Evolutionary conservation across 2,113 vertebrate species (phyloP).

Genomic region (Notechis scutatus): DNA sequence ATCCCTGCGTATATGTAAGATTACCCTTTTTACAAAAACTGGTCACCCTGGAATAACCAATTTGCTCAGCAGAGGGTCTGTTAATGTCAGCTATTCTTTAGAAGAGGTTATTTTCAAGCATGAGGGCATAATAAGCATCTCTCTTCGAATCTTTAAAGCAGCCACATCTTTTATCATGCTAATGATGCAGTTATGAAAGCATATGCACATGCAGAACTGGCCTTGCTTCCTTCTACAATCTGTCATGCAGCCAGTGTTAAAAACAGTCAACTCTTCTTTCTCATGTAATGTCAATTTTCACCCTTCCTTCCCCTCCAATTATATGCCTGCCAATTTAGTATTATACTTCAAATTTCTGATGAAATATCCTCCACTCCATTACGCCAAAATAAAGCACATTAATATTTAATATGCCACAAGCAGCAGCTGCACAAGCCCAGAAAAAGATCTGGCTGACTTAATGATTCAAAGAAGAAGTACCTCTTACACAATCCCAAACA

Average conservation of each 20-base stretch:
- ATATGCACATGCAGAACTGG: not conserved
- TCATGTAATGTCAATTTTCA: not conserved
- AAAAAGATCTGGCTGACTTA: not conserved
- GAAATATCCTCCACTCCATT: not conserved
- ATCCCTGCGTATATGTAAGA: not conserved
- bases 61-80: not conserved
- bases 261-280: not conserved
- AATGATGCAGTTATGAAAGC: not conserved
- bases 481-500: not conserved
- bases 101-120: not conserved
- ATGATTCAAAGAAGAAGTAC: not conserved
- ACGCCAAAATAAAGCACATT: not conserved
- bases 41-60: not conserved
- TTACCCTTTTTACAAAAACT: not conserved
- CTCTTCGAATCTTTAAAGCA: not conserved
- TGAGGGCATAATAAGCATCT: not conserved
- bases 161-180: not conserved
- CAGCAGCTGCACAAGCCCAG: not conserved
- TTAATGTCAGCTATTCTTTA: not conserved
- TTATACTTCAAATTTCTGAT: not conserved
- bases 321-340: not conserved
- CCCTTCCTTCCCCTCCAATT: not conserved
- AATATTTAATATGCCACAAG: not conserved
- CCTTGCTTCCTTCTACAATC: not conserved
- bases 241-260: not conserved